These are phyloP conservation scores for Atopsyche davidsoni DNA, from an alignment of 1,140 invertebrate genomes.

Conservation along the genomic window DNA sequence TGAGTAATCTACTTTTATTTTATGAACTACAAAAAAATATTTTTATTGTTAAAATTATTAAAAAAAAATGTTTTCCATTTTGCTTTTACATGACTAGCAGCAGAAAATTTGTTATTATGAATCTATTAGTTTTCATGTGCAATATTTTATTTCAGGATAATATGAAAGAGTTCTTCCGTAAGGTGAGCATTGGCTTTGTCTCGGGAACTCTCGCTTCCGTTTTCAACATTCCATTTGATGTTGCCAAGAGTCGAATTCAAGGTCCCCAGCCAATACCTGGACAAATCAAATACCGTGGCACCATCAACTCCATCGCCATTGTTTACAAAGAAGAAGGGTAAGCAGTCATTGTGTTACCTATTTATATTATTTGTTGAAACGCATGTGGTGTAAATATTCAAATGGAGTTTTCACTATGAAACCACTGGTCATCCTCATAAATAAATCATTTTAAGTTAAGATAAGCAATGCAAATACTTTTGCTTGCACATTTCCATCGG, in stretches of 20 bases:
- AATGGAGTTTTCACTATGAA: too few species aligned
- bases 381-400: too few species aligned
- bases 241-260: constrained; percentile 91
- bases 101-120: too few species aligned
- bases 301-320: constrained; percentile 63
- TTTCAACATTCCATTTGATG: constrained; percentile 92
- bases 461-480: too few species aligned
- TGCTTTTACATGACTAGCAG: constrained; percentile 4
- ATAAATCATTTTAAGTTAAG: too few species aligned
- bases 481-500: too few species aligned
- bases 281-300: constrained; percentile 71
- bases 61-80: constrained; percentile 15
- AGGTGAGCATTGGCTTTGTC: constrained; percentile 74
- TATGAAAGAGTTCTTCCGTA: constrained; percentile 59
- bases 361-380: too few species aligned
- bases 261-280: constrained; percentile 74
- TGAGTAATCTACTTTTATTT: too few species aligned
- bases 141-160: constrained; percentile 53
- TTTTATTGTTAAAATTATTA: neutral
- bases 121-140: too few species aligned
- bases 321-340: constrained; percentile 86
- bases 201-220: constrained; percentile 79
- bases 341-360: too few species aligned
- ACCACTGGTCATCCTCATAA: too few species aligned
- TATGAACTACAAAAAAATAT: neutral